These are phyloP conservation scores for Hymenopus coronatus DNA, from an alignment of 2,888 invertebrate species.

Conservation along the genomic window DNA sequence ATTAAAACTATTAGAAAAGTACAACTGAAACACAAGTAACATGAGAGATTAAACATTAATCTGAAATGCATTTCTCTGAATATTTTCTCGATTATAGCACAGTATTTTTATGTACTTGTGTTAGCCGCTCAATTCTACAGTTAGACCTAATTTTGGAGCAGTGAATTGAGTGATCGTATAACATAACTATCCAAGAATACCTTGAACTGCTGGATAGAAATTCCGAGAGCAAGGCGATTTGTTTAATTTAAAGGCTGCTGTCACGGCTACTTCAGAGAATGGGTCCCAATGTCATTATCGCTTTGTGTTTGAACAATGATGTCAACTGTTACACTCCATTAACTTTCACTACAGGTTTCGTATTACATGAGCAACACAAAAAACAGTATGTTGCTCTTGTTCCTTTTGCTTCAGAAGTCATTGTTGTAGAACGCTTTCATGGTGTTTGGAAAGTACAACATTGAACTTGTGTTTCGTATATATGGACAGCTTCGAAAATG, in stretches of 20 bases:
- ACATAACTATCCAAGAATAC: background rate
- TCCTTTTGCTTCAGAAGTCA: too few species aligned
- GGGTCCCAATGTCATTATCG: background rate
- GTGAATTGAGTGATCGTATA: background rate
- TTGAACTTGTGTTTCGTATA: too few species aligned
- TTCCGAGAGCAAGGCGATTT: background rate
- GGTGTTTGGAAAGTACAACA: too few species aligned
- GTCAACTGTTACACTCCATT: background rate
- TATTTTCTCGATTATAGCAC: too few species aligned
- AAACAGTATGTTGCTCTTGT: background rate
- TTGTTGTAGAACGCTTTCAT: too few species aligned
- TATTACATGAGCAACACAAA: background rate
- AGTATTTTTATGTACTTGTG: too few species aligned
- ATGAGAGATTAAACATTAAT: too few species aligned
- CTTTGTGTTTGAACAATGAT: background rate
- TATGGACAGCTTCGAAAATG: too few species aligned
- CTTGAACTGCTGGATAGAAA: background rate
- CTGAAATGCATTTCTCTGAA: too few species aligned
- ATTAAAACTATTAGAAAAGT: too few species aligned
- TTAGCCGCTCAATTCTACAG: too few species aligned
- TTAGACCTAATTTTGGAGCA: background rate
- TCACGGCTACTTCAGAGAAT: background rate
- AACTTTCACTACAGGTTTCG: background rate
- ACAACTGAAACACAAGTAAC: too few species aligned
- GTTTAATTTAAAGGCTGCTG: background rate